Percentiles rank a stretch among this genome's conserved stretches.
These are phyloP conservation scores for Brachionus rubens DNA, from an alignment of 1,140 invertebrate genomes.

Conservation along the genomic window DNA sequence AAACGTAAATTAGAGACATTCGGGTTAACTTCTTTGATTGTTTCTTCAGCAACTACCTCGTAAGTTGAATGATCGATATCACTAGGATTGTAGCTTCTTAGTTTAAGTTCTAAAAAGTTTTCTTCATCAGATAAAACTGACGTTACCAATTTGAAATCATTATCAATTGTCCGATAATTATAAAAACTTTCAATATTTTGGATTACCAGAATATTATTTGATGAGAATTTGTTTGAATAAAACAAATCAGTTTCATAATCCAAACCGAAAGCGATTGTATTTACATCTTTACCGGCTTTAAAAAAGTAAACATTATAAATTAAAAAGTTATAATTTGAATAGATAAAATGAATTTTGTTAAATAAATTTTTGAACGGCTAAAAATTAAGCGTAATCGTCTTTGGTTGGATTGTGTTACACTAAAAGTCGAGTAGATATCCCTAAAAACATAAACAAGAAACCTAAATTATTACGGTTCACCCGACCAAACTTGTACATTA, in stretches of 20 bases:
- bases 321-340: no score
- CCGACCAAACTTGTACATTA: no score
- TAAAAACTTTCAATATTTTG: slow-evolving; percentile 34
- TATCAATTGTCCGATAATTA: slow-evolving; percentile 24
- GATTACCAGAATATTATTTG: neutral
- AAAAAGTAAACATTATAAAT: no score
- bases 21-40: neutral
- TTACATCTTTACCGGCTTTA: neutral
- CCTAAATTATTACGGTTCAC: no score
- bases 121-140: slow-evolving; percentile 18
- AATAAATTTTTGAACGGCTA: no score
- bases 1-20: neutral
- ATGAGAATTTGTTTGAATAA: neutral
- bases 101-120: slow-evolving; percentile 25
- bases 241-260: slow-evolving; percentile 5
- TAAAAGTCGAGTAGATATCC: no score
- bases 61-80: neutral
- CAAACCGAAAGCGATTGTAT: neutral
- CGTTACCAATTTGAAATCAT: slow-evolving; percentile 20
- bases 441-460: no score
- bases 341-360: neutral
- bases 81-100: neutral
- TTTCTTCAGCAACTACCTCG: neutral
- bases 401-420: no score
- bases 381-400: no score